Conservation (phyloP, 35 echinoderm and acorn worm genomes). For the Patiria miniata region DNA sequence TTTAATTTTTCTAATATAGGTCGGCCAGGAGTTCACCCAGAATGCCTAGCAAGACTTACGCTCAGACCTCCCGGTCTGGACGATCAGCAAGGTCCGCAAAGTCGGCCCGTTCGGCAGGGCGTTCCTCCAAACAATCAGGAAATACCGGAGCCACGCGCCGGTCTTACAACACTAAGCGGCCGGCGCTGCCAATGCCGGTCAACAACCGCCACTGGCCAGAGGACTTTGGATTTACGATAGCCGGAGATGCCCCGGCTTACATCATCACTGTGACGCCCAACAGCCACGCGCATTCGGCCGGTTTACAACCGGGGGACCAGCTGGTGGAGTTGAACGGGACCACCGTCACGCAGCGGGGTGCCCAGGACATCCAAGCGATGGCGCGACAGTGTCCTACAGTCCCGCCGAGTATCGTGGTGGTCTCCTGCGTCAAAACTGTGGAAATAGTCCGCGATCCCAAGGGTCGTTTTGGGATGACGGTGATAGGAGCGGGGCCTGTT, state of each 20-base stretch:
- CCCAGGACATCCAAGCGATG: constrained; percentile 64
- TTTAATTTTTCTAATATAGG: not conserved
- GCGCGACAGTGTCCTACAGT: constrained; percentile 79
- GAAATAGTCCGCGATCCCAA: constrained; percentile 81
- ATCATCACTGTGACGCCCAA: constrained; percentile 58
- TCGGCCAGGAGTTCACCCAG: constrained; percentile 9
- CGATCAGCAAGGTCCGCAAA: not conserved
- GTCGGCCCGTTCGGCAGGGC: not conserved
- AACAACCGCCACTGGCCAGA: constrained; percentile 91
- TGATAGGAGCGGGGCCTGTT: constrained; percentile 91
- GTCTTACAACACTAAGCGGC: constrained; percentile 26
- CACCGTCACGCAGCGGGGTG: constrained; percentile 60
- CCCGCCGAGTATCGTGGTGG: constrained; percentile 90
- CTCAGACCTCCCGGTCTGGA: constrained; percentile 21
- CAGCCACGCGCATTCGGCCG: constrained; percentile 80
- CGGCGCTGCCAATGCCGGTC: constrained; percentile 71
- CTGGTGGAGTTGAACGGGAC: constrained; percentile 74
- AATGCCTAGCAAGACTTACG: constrained; percentile 4
- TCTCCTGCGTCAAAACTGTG: constrained; percentile 80
- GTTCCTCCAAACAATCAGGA: not conserved
- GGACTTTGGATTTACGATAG: constrained; percentile 84
- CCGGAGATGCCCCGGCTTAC: constrained; percentile 85
- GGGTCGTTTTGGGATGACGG: constrained; percentile 91
- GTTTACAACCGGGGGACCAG: constrained; percentile 93
- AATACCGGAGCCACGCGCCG: not conserved